Evolutionary conservation across 2,113 vertebrate species (phyloP), one percentile per base, ranked within the genome.

Genomic region (Psilopsiagon aymara): DNA sequence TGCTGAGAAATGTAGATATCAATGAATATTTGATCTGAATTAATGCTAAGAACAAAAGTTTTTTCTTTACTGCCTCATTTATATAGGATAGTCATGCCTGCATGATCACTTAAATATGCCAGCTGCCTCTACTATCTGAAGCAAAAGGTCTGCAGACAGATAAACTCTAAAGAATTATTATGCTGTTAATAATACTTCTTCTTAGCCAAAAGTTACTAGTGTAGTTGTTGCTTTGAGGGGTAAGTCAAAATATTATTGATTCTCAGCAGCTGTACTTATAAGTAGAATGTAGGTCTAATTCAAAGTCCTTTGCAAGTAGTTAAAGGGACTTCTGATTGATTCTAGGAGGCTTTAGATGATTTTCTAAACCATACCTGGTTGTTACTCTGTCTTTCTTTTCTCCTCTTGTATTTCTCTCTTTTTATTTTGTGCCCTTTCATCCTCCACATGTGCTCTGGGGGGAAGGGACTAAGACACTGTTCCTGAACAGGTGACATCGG

Each of bases 181-280:
- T 16, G 51, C 17, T 78, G 55, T 74, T 83, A 86, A 84, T 53
- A 57, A 37, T 76, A 60, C 33, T 70, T 88, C 82, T 91, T 51
- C 71, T 82, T 79, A 85, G 57, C 43, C 49, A 69, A 39, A 93
- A 82, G 80, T 92, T 92, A 76, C 43, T 15, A 49, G 25, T 59
- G 52, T 82, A 62, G 70, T 53, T 77, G 49, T 79, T 95, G 66
- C 83, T 91, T 92, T 95, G 89, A 82, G 92, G 10, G 59, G 7
- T 44, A 78, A 94, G 74, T 94, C 69, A 95, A 94, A 97, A 95
- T 94, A 94, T 73, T 84, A 92, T 85, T 76, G 95, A 94, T 91
- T 96, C 77, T 80, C 67, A 70, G 91, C 70, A 85, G 86, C 70
- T 96, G 74, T 76, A 88, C 73, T 94, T 79, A 13, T 93, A 92